Conservation (phyloP, 2,113 vertebrate species). For the Aspidoscelis tigris region DNA sequence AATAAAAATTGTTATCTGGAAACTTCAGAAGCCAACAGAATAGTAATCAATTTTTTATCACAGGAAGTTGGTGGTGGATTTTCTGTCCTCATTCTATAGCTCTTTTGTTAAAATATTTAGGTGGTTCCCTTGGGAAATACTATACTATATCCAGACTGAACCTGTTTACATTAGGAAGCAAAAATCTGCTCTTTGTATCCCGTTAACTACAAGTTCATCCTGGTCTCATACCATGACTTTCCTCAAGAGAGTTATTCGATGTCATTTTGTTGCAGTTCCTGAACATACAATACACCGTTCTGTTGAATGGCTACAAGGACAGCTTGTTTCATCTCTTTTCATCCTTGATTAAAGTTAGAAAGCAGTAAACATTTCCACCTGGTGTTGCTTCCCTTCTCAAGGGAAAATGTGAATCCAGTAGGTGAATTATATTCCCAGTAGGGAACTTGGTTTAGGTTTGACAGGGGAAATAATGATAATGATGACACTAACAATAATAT, state of each 20-base stretch:
- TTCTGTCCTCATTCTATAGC: slow-evolving; percentile 53
- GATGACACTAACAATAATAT: neutral
- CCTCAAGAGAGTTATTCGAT: slow-evolving; percentile 45
- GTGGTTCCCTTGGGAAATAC: slow-evolving; percentile 52
- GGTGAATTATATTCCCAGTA: slow-evolving; percentile 41
- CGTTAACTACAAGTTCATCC: slow-evolving; percentile 64
- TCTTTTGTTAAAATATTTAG: slow-evolving; percentile 72
- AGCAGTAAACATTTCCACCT: slow-evolving; percentile 27
- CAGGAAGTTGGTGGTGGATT: slow-evolving; percentile 58
- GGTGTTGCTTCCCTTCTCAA: slow-evolving; percentile 19
- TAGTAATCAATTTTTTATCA: slow-evolving; percentile 61
- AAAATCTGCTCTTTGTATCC: slow-evolving; percentile 63
- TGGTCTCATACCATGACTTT: slow-evolving; percentile 48
- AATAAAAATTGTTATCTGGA: slow-evolving; percentile 65
- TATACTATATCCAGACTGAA: slow-evolving; percentile 56
- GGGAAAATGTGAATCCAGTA: slow-evolving; percentile 38
- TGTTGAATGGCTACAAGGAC: slow-evolving; percentile 32
- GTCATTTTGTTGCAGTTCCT: slow-evolving; percentile 48
- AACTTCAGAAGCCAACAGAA: slow-evolving; percentile 69
- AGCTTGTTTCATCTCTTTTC: slow-evolving; percentile 50
- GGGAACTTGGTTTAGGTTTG: slow-evolving; percentile 26
- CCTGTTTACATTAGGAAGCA: slow-evolving; percentile 72
- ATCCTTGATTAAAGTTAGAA: slow-evolving; percentile 63
- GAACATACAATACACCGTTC: slow-evolving; percentile 43
- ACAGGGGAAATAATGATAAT: neutral